These are phyloP conservation scores for Chrysolina americana DNA, from an alignment of 2,888 invertebrate genomes.

Conservation along the genomic window DNA sequence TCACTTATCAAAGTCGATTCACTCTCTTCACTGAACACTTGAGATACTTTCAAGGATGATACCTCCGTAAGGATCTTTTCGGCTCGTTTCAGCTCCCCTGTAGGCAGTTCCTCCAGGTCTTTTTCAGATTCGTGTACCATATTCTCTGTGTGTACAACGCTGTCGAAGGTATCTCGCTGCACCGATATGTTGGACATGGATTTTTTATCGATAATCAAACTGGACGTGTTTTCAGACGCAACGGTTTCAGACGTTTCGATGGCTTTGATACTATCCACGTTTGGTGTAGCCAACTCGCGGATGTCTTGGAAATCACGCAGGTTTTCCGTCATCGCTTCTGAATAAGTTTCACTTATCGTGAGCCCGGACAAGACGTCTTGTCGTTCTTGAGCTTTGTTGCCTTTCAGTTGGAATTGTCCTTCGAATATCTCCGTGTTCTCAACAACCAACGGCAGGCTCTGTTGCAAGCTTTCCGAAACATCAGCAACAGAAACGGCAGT, in stretches of 20 bases:
- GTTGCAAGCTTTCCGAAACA: slow-evolving; percentile 53
- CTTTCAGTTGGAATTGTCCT: slow-evolving; percentile 69
- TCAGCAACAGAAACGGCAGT: slow-evolving; percentile 54
- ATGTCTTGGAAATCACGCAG: slow-evolving; percentile 67
- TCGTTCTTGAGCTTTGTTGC: slow-evolving; percentile 71
- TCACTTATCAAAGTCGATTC: slow-evolving; percentile 53
- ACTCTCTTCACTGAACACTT: slow-evolving; percentile 59
- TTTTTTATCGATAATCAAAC: slow-evolving; percentile 28
- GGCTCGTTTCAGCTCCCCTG: slow-evolving; percentile 65
- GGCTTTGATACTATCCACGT: slow-evolving; percentile 65
- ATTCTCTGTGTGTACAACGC: slow-evolving; percentile 67
- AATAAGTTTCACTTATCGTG: slow-evolving; percentile 68
- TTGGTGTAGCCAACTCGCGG: slow-evolving; percentile 61
- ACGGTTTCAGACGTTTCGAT: slow-evolving; percentile 63
- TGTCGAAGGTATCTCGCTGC: slow-evolving; percentile 68
- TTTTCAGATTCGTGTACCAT: slow-evolving; percentile 70
- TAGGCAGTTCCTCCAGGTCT: slow-evolving; percentile 60
- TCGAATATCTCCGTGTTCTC: slow-evolving; percentile 60
- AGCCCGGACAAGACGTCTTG: slow-evolving; percentile 74
- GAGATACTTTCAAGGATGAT: slow-evolving; percentile 66
- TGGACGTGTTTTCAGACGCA: slow-evolving; percentile 56
- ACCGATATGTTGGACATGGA: slow-evolving; percentile 60
- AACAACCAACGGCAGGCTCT: slow-evolving; percentile 50
- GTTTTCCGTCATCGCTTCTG: slow-evolving; percentile 69
- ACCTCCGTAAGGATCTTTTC: slow-evolving; percentile 67